Percentiles rank a stretch among this genome's conserved stretches.
Evolutionary conservation across 2,797 vertebrate species (phyloP).

Genomic region (Sciaenops ocellatus): DNA sequence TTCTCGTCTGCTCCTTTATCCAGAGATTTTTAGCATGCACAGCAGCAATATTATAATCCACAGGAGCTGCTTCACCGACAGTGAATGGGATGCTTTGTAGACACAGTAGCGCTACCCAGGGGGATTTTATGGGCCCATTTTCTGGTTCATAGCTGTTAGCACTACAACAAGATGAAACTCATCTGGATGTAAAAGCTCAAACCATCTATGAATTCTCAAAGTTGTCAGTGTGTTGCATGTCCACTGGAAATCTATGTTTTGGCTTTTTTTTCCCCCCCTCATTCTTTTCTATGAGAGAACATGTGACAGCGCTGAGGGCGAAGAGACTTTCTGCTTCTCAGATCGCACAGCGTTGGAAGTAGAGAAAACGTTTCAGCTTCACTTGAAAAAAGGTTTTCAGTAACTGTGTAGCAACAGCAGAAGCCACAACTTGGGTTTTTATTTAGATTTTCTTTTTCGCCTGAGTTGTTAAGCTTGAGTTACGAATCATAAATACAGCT

Average conservation of each 20-base stretch:
- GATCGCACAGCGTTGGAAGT: constrained; percentile 26
- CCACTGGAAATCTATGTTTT: constrained; percentile 48
- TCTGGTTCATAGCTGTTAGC: constrained; percentile 71
- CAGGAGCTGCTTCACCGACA: constrained; percentile 54
- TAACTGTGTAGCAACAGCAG: constrained; percentile 24
- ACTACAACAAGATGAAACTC: constrained; percentile 69
- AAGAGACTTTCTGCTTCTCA: constrained; percentile 34
- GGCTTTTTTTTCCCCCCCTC: constrained; percentile 1
- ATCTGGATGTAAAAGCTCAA: constrained; percentile 69
- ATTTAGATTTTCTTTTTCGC: background rate
- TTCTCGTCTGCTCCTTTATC: constrained; percentile 39
- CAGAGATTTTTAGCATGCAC: constrained; percentile 67
- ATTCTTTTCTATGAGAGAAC: constrained; percentile 47
- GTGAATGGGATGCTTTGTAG: constrained; percentile 67
- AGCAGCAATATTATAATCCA: constrained; percentile 66
- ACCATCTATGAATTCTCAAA: constrained; percentile 56
- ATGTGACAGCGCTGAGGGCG: constrained; percentile 46
- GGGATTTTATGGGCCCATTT: constrained; percentile 66
- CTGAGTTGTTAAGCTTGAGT: constrained; percentile 30
- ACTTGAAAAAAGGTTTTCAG: constrained; percentile 49
- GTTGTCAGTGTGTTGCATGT: constrained; percentile 46
- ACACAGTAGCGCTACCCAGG: constrained; percentile 55
- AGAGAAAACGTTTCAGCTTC: constrained; percentile 39
- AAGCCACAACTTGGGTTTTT: constrained; percentile 16
- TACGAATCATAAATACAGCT: constrained; percentile 6